Evolutionary conservation across 2,888 invertebrate genomes (phyloP).

Genomic region (Drosophila algonquin): DNA sequence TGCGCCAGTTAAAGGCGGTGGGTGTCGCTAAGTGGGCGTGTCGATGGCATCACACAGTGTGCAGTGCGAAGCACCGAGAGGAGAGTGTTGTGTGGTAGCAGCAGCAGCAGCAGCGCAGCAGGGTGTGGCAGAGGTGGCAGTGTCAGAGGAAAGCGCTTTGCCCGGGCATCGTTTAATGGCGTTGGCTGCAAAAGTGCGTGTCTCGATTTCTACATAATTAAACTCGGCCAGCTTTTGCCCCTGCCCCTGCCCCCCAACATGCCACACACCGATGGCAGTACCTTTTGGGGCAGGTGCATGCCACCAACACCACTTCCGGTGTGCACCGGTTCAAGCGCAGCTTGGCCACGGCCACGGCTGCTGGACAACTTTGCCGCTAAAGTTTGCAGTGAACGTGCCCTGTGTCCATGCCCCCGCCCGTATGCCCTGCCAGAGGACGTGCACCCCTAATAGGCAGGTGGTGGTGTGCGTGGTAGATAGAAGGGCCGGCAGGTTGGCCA

Average conservation of each 20-base stretch:
- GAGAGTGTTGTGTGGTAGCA: no score
- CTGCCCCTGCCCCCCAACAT: background rate
- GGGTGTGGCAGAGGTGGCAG: background rate
- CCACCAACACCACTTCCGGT: conserved; percentile 69
- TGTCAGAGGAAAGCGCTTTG: conserved; percentile 8
- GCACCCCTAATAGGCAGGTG: conserved; percentile 21
- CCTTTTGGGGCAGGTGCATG: background rate
- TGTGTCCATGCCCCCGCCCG: no score
- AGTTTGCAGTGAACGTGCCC: conserved; percentile 73
- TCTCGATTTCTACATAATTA: conserved; percentile 79
- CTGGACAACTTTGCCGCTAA: conserved; percentile 67
- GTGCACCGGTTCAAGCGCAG: conserved; percentile 44
- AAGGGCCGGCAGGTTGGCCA: conserved; percentile 35
- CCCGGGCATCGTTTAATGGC: conserved; percentile 46
- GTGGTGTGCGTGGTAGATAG: background rate
- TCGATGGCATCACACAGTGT: conserved; percentile 52
- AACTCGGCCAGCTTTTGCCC: conserved; percentile 60
- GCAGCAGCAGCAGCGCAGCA: no score
- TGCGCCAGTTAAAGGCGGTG: conserved; percentile 53
- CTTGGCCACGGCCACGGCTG: conserved; percentile 19
- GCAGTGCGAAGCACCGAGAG: conserved; percentile 7
- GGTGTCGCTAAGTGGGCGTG: conserved; percentile 65
- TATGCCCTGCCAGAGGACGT: conserved; percentile 21
- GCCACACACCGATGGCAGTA: conserved; percentile 12
- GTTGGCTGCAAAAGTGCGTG: conserved; percentile 68